phyloP scores from a whole-genome alignment of 2,888 invertebrate genomes.

The Lasioglossum vierecki region DNA sequence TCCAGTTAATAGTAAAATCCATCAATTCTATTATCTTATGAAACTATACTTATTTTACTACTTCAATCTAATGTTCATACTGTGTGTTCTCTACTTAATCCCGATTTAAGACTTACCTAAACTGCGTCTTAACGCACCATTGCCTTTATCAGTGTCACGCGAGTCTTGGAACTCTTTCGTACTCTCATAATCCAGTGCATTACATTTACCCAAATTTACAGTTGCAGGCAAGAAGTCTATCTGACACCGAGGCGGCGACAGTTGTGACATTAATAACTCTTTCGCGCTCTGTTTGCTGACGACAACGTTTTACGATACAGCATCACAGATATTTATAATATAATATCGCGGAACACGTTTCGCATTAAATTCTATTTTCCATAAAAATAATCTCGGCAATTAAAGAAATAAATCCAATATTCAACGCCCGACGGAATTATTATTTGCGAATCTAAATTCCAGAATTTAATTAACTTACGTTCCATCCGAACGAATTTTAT shows the following conservation, averaged over 20 bases:
- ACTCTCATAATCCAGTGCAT: background rate
- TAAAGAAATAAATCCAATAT: background rate
- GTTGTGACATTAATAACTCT: constrained; percentile 57
- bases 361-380: background rate
- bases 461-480: constrained; percentile 24
- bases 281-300: constrained; percentile 55
- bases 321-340: constrained; percentile 3
- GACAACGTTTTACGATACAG: constrained; percentile 1
- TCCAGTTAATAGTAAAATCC: background rate
- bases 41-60: background rate
- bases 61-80: background rate
- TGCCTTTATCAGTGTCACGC: background rate
- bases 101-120: constrained; percentile 17
- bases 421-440: background rate
- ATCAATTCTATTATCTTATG: background rate
- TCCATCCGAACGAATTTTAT: constrained; percentile 3
- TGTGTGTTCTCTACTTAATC: background rate
- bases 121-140: background rate
- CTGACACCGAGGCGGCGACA: constrained; percentile 31
- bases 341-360: background rate
- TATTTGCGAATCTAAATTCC: background rate
- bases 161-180: background rate
- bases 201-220: constrained; percentile 14
- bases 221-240: constrained; percentile 13
- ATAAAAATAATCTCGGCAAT: background rate